phyloP scores from a whole-genome alignment of 1,140 invertebrate genomes.

The Littorina saxatilis region DNA sequence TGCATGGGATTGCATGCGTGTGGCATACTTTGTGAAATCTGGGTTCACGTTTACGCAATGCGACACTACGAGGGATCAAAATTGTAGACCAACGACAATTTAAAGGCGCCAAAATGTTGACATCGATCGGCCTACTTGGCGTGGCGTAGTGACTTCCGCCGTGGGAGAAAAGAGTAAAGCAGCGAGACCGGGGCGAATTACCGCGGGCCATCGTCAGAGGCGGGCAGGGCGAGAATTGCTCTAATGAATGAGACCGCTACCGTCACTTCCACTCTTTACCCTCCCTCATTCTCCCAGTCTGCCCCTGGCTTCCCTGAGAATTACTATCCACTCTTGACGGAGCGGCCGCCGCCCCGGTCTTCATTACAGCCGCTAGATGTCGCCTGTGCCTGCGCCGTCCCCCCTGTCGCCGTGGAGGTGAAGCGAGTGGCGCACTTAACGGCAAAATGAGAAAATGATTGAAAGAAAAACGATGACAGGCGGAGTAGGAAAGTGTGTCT shows the following conservation, averaged over 20 bases:
- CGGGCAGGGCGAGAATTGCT: not conserved
- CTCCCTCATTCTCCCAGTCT: not conserved
- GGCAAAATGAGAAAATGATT: slow-evolving; percentile 20
- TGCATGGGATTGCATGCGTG: too few species aligned
- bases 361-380: not conserved
- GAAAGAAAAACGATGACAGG: slow-evolving; percentile 5
- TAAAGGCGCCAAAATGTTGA: not conserved
- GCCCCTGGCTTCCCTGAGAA: slow-evolving; percentile 17
- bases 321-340: slow-evolving; percentile 10
- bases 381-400: not conserved
- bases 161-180: slow-evolving; percentile 3
- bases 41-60: too few species aligned
- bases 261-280: too few species aligned
- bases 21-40: too few species aligned
- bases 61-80: too few species aligned
- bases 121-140: not conserved
- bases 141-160: slow-evolving; percentile 16
- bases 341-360: not conserved
- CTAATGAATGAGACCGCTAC: slow-evolving; percentile 17
- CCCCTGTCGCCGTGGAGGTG: not conserved
- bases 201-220: slow-evolving; percentile 17
- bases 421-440: not conserved
- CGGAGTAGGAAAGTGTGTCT: slow-evolving; percentile 27
- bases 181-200: not conserved
- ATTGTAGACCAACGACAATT: too few species aligned